A percentile compares a stretch with the other conserved stretches of the same genome.
These are phyloP conservation scores for Tragelaphus scriptus DNA, from an alignment of 2,113 vertebrate genomes.

Conservation along the genomic window DNA sequence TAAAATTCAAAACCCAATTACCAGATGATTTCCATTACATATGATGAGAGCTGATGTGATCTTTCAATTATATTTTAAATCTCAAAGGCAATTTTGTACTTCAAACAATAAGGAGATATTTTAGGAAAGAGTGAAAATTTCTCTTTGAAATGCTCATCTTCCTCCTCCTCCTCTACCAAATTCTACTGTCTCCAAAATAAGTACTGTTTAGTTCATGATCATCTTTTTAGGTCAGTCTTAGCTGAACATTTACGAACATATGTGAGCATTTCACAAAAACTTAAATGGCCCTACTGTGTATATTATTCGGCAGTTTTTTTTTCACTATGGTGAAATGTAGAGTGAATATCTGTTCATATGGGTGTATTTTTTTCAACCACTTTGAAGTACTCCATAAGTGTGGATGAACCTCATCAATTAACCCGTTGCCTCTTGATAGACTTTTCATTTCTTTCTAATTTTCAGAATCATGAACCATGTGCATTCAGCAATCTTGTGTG, in stretches of 20 bases:
- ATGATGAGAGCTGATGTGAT: background rate
- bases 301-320: background rate
- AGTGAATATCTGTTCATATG: background rate
- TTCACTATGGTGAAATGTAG: background rate
- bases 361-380: background rate
- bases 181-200: background rate
- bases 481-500: background rate
- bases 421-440: background rate
- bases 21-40: background rate
- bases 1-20: constrained; percentile 7
- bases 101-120: background rate
- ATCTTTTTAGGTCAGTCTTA: background rate
- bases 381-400: background rate
- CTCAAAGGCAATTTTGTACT: constrained; percentile 25
- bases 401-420: background rate
- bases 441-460: background rate
- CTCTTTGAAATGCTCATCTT: background rate
- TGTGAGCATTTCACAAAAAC: background rate
- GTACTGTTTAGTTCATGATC: background rate
- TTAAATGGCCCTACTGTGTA: background rate
- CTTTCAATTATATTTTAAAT: constrained; percentile 37
- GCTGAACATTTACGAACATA: background rate
- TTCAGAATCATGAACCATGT: background rate
- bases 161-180: background rate
- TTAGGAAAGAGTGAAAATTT: background rate